Conservation (phyloP, 2,797 vertebrate species). For the Paguma larvata region DNA sequence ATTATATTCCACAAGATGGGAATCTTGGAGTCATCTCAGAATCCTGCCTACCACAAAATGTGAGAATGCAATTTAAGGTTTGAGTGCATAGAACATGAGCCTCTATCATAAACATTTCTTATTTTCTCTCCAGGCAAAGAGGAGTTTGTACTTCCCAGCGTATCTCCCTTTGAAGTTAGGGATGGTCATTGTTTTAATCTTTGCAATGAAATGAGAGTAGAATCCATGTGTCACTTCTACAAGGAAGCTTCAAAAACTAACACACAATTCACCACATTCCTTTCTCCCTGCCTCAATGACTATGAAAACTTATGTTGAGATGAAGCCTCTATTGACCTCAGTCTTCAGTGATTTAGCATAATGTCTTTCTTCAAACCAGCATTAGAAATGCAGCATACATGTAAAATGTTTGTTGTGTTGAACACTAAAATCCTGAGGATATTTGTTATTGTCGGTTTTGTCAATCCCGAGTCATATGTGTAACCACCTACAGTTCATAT, state of each 20-base stretch:
- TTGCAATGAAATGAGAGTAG: neutral
- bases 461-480: neutral
- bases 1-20: neutral
- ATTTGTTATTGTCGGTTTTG: neutral
- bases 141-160: neutral
- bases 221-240: neutral
- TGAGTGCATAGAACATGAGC: neutral
- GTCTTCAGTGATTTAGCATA: neutral
- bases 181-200: slow-evolving; percentile 7
- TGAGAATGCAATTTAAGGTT: neutral
- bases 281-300: slow-evolving; percentile 10
- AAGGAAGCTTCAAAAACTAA: neutral
- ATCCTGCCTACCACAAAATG: neutral
- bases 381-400: neutral
- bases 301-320: neutral
- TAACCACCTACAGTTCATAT: neutral
- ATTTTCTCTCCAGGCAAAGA: neutral
- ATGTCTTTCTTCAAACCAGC: neutral
- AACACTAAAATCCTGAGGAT: neutral
- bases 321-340: neutral
- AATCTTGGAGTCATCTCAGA: neutral
- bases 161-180: slow-evolving; percentile 26
- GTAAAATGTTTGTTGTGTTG: neutral
- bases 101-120: neutral
- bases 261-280: neutral